Conservation (phyloP, 2,888 invertebrate species). For the Danaus chrysippus region DNA sequence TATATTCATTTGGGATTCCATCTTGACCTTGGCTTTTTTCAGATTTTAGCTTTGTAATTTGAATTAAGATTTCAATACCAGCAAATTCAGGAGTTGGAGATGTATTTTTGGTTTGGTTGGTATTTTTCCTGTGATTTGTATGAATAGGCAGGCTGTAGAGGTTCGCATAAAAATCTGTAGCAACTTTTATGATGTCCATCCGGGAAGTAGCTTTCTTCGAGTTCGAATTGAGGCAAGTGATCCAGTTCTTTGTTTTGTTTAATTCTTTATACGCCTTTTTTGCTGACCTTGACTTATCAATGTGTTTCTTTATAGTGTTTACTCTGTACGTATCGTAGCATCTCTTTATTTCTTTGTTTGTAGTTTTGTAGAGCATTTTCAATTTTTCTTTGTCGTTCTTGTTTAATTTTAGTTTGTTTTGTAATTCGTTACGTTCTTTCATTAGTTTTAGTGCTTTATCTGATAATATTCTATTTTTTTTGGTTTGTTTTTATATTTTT, state of each 20-base stretch:
- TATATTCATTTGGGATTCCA: no score
- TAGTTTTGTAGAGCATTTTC: background rate
- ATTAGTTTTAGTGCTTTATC: background rate
- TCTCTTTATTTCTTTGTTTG: background rate
- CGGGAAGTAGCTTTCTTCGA: background rate
- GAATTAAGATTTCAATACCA: no score
- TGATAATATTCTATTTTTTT: no score
- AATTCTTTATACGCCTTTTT: background rate
- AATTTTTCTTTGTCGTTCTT: background rate
- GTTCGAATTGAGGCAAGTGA: no score
- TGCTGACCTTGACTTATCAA: background rate
- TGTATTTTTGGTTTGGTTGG: background rate
- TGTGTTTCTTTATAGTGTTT: background rate
- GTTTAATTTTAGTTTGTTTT: background rate
- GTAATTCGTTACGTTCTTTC: constrained; percentile 1
- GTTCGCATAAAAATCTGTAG: background rate
- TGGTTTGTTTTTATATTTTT: no score
- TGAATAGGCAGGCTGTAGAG: background rate
- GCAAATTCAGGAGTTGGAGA: no score
- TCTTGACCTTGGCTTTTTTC: no score
- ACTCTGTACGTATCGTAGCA: background rate
- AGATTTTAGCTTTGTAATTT: no score
- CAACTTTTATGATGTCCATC: background rate
- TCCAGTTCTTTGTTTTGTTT: background rate
- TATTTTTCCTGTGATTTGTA: background rate